Percentiles rank a stretch among this genome's conserved stretches.
Conservation (phyloP, 2,797 vertebrate genomes). For the Echeneis naucrates region DNA sequence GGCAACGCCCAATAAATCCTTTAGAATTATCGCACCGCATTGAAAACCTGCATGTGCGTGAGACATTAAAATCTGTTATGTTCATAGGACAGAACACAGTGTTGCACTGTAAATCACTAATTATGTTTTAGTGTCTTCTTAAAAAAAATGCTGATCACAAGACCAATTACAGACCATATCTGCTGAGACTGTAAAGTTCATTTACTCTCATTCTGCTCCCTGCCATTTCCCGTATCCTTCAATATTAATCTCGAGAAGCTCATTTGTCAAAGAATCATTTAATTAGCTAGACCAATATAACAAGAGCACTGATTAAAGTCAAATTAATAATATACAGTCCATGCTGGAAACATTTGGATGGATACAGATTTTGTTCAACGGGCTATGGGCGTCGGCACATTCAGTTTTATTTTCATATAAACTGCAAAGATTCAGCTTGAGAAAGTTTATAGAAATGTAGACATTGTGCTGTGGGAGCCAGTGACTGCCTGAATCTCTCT, state of each 20-base stretch:
- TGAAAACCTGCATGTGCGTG: neutral
- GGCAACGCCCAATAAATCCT: neutral
- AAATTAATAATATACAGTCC: slow-evolving; percentile 34
- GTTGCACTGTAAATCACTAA: neutral
- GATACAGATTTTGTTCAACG: neutral
- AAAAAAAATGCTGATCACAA: slow-evolving; percentile 33
- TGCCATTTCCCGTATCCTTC: slow-evolving; percentile 32
- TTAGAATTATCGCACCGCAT: slow-evolving; percentile 14
- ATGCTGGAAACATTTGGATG: neutral
- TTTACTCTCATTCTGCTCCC: slow-evolving; percentile 26
- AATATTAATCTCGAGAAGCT: slow-evolving; percentile 45
- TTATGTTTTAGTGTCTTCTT: slow-evolving; percentile 15
- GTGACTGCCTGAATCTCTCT: no score
- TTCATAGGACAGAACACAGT: slow-evolving; percentile 18
- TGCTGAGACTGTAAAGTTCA: slow-evolving; percentile 19
- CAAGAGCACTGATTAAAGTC: slow-evolving; percentile 31
- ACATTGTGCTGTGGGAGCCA: neutral
- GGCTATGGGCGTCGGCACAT: neutral
- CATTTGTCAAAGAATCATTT: slow-evolving; percentile 52
- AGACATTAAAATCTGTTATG: neutral
- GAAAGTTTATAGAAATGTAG: neutral
- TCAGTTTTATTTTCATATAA: neutral
- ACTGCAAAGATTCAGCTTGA: neutral
- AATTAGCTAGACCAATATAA: slow-evolving; percentile 45
- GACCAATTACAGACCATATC: slow-evolving; percentile 31